These are phyloP conservation scores for Omphaloscelis lunosa DNA, from an alignment of 2,888 invertebrate genomes.

Conservation along the genomic window DNA sequence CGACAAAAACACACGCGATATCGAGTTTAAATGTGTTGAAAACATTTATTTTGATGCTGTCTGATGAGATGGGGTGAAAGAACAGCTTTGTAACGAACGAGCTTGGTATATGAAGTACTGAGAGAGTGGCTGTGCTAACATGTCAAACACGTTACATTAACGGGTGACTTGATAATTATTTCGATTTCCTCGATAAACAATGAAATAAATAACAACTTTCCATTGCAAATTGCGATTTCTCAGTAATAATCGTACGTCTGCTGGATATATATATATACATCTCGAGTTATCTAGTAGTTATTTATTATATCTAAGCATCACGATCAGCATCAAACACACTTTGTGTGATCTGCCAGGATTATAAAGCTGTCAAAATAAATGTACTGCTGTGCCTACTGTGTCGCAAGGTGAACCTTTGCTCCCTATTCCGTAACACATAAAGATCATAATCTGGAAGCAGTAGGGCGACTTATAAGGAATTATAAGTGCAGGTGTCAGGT, in stretches of 20 bases:
- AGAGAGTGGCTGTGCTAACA: neutral
- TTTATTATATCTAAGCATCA: conserved; percentile 45
- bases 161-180: conserved; percentile 19
- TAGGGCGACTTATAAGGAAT: conserved; percentile 50
- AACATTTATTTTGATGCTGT: conserved; percentile 28
- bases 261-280: conserved; percentile 9
- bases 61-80: conserved; percentile 30
- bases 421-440: conserved; percentile 49
- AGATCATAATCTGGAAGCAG: conserved; percentile 54
- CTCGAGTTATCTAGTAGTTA: conserved; percentile 28
- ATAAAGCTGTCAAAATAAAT: conserved; percentile 62
- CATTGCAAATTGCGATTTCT: conserved; percentile 33
- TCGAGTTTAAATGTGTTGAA: conserved; percentile 47
- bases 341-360: conserved; percentile 42
- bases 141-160: conserved; percentile 14
- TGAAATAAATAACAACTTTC: conserved; percentile 13
- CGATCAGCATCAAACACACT: conserved; percentile 38
- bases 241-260: conserved; percentile 18
- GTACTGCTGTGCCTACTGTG: conserved; percentile 14
- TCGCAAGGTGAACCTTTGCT: conserved; percentile 29
- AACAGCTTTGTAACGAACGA: conserved; percentile 23
- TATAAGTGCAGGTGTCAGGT: conserved; percentile 74
- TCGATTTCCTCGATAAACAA: conserved; percentile 25
- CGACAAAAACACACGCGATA: conserved; percentile 48
- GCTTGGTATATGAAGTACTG: neutral